Conservation (phyloP, 2,888 invertebrate genomes). For the Leptinotarsa peninsularis region DNA sequence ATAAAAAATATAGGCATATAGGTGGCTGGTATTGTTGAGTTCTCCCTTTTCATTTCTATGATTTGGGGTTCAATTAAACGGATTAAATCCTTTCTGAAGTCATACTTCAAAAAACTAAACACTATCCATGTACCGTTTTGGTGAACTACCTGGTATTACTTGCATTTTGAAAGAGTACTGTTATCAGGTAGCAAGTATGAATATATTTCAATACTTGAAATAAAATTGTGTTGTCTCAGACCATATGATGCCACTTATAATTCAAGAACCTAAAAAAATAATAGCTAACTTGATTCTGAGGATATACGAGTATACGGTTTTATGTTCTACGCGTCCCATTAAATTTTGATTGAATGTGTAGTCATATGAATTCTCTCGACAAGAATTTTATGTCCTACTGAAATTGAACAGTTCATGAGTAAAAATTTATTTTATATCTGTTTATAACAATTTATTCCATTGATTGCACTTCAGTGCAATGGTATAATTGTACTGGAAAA, state of each 20-base stretch:
- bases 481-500: too few relatives aligned
- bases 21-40: too few relatives aligned
- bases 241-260: not conserved
- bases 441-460: not conserved
- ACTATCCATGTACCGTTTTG: not conserved
- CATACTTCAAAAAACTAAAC: not conserved
- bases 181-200: constrained; percentile 1
- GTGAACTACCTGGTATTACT: not conserved
- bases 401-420: not conserved
- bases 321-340: not conserved
- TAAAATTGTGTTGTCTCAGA: not conserved
- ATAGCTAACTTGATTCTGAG: not conserved
- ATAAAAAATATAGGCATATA: too few relatives aligned
- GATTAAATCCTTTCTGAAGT: not conserved
- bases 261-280: not conserved
- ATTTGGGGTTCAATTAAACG: not conserved
- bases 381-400: not conserved
- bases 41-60: too few relatives aligned
- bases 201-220: not conserved
- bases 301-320: not conserved
- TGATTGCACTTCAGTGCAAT: too few relatives aligned
- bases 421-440: not conserved
- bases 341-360: not conserved
- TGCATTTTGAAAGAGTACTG: not conserved
- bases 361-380: not conserved